Evolutionary conservation across 2,113 vertebrate species (phyloP).

Genomic region (Aplodontia rufa): DNA sequence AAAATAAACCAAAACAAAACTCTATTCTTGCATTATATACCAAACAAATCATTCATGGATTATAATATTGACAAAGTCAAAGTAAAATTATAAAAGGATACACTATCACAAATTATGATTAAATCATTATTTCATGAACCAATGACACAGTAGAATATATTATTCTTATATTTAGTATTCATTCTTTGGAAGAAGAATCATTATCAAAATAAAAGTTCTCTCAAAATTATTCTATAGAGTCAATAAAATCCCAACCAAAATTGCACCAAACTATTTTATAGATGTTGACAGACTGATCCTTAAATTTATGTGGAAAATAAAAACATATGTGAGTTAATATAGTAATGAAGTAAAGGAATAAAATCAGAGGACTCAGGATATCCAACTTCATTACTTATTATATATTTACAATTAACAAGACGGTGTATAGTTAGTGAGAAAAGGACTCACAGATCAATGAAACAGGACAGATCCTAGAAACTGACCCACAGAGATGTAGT

Average conservation of each 20-base stretch:
- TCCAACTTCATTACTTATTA: not conserved
- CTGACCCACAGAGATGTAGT: not conserved
- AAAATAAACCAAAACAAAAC: not conserved
- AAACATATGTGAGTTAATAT: not conserved
- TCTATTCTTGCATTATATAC: not conserved
- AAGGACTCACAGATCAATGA: not conserved
- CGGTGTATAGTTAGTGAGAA: not conserved
- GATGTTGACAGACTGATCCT: not conserved
- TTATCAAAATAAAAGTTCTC: not conserved
- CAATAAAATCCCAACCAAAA: not conserved
- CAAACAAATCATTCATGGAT: not conserved
- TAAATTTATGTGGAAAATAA: not conserved
- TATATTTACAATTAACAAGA: not conserved
- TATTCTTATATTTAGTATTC: not conserved
- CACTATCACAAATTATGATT: not conserved
- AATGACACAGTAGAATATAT: not conserved
- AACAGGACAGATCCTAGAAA: not conserved
- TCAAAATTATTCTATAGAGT: not conserved
- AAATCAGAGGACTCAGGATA: not conserved
- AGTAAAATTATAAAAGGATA: not conserved
- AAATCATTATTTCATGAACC: not conserved
- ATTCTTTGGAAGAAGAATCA: not conserved
- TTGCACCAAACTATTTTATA: not conserved
- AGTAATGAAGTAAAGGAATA: not conserved
- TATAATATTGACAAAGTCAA: not conserved